These are phyloP conservation scores for Ennomos fuscantarius DNA, from an alignment of 2,888 invertebrate genomes.

Conservation along the genomic window DNA sequence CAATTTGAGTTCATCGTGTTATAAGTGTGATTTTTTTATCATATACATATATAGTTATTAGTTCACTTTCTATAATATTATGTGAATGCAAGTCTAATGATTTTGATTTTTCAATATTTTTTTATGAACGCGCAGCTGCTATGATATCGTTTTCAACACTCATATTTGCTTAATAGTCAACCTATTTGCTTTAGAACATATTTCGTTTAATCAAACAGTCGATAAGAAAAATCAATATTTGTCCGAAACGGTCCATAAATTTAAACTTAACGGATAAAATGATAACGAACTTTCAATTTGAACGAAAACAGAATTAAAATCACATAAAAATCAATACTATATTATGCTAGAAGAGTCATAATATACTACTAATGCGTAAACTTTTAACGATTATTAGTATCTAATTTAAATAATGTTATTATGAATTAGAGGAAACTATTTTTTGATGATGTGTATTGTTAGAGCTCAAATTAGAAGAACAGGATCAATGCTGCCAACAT, in stretches of 20 bases:
- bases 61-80: too few relatives aligned
- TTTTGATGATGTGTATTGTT: background rate
- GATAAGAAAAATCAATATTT: conserved; percentile 39
- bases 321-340: conserved; percentile 23
- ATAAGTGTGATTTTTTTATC: conserved; percentile 4
- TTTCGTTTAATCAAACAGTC: conserved; percentile 29
- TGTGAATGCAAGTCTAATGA: too few relatives aligned
- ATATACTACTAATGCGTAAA: conserved; percentile 19
- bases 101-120: too few relatives aligned
- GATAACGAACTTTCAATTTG: conserved; percentile 33
- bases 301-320: conserved; percentile 30
- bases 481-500: too few relatives aligned
- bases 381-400: conserved; percentile 21
- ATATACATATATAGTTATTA: too few relatives aligned
- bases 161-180: conserved; percentile 12
- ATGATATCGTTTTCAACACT: conserved; percentile 11
- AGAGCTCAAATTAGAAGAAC: too few relatives aligned
- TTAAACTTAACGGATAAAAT: conserved; percentile 41
- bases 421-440: conserved; percentile 10
- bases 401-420: conserved; percentile 10
- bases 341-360: conserved; percentile 6
- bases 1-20: background rate
- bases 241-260: conserved; percentile 31
- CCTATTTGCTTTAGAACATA: conserved; percentile 16
- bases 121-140: background rate